Base-by-base conservation (phyloP, 2,797 vertebrate species). In the Etheostoma nigrum region DNA sequence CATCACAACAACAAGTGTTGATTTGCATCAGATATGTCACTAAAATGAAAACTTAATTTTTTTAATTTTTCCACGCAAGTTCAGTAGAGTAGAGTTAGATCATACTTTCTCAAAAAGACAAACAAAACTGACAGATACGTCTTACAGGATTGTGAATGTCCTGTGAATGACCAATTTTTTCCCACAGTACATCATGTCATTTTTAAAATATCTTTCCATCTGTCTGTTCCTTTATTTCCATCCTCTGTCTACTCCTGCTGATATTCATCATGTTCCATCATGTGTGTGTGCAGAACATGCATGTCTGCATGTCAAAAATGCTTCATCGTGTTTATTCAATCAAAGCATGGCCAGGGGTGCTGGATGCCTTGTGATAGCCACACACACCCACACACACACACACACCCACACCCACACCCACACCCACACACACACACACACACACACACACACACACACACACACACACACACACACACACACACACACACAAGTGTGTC, bases 321-420 rank as follows among this genome's bases (percentile, higher is more conserved):
- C 82, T 83, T 74, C 12, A 70, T 67, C 58, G 48, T 67, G 61
- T 88, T 83, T 84, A 78, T 78, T 83, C 67, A 67, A 52, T 79
- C 74, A 77, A 81, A 76, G 48, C 63, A 64, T 1, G 3, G 54
- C 63, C 67, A 42, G 27, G 45, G 40, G 58, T 70, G 63, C 64
- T 59, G 61, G 51, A 65, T 40, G 36, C 36, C 63, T 64, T 60
- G 64, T 58, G 65, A 78, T 45, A 78, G 15, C 36, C 12, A 16
- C 12, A 48, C 44, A 45, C 25, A 48, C 12, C 9, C 36, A 40
- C 36, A 40, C 9, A 40, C 36, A 11, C 36, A 40, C 2, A 40
- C 2, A 11, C 36, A 36, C 9, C 10, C 36, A 36, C 36, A 36
- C 5, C 6, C 30, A 30, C 30, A 30, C 30, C 6, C 30, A 30